Evolutionary conservation across 2,888 invertebrate genomes (phyloP).

Genomic region (Phymatocera aterrima): DNA sequence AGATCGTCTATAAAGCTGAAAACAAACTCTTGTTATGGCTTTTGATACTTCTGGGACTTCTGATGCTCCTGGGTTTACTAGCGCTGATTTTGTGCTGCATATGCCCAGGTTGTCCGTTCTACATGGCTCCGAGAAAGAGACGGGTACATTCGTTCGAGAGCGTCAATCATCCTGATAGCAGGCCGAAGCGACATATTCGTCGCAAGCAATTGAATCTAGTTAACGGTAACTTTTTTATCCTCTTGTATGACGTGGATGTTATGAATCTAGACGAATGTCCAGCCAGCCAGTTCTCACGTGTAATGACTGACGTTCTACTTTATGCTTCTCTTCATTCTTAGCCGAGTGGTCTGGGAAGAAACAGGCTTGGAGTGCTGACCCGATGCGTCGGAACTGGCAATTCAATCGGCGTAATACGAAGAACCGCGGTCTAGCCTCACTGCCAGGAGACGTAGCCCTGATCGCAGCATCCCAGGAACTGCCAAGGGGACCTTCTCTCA

Average conservation of each 20-base stretch:
- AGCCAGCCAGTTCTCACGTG: too few relatives aligned
- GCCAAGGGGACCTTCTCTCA: slow-evolving; percentile 52
- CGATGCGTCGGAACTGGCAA: slow-evolving; percentile 81
- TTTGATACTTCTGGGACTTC: slow-evolving; percentile 84
- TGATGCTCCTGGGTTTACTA: slow-evolving; percentile 84
- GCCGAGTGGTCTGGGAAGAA: slow-evolving; percentile 86
- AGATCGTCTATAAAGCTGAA: slow-evolving; percentile 85
- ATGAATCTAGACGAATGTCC: too few relatives aligned
- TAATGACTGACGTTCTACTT: not conserved
- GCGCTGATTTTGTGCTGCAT: slow-evolving; percentile 88
- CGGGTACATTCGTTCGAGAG: slow-evolving; percentile 71
- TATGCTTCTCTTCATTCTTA: slow-evolving; percentile 30
- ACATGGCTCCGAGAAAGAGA: slow-evolving; percentile 81
- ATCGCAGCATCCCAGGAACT: slow-evolving; percentile 49
- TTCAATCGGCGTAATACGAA: slow-evolving; percentile 81
- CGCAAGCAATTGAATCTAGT: slow-evolving; percentile 58
- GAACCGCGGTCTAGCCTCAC: slow-evolving; percentile 65
- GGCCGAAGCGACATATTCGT: slow-evolving; percentile 67
- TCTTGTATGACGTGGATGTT: too few relatives aligned
- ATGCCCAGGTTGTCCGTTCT: slow-evolving; percentile 90
- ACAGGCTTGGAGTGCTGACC: slow-evolving; percentile 93
- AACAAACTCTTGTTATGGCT: slow-evolving; percentile 87
- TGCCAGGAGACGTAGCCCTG: slow-evolving; percentile 68
- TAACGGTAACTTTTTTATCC: slow-evolving; percentile 58
- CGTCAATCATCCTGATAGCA: slow-evolving; percentile 63